A percentile compares a stretch with the other conserved stretches of the same genome.
Conservation (phyloP, 2,113 vertebrate species). For the Pyrgilauda ruficollis region DNA sequence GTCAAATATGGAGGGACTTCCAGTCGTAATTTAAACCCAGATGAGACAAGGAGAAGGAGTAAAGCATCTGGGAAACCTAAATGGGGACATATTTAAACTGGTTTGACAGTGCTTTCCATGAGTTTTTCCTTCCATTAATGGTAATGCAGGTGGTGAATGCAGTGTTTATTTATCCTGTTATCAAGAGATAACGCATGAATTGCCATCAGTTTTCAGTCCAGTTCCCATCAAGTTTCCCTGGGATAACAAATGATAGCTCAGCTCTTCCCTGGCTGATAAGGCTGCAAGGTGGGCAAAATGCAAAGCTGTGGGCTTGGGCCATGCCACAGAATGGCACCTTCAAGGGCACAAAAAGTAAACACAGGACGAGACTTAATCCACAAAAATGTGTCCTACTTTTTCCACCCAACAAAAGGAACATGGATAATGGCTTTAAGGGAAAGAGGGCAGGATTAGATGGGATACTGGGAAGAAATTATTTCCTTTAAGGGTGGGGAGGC, state of each 20-base stretch:
- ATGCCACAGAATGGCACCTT: not conserved
- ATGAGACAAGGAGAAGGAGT: not conserved
- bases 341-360: not conserved
- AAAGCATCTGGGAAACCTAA: slow-evolving; percentile 23
- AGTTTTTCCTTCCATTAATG: slow-evolving; percentile 32
- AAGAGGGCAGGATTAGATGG: not conserved
- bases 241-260: slow-evolving; percentile 11
- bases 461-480: not conserved
- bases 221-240: slow-evolving; percentile 2
- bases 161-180: slow-evolving; percentile 17
- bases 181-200: slow-evolving; percentile 3
- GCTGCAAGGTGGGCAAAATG: not conserved
- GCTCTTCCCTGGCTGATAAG: not conserved
- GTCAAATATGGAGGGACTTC: not conserved
- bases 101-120: slow-evolving; percentile 1
- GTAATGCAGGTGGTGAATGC: not conserved
- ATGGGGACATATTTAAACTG: not conserved
- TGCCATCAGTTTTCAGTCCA: slow-evolving; percentile 38
- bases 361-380: not conserved
- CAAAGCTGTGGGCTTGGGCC: not conserved
- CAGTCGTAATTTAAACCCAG: not conserved
- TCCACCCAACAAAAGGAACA: not conserved
- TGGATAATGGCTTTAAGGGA: not conserved
- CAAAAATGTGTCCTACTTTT: not conserved
- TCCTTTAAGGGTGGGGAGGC: not conserved